Evolutionary conservation across 2,888 invertebrate genomes (phyloP).

Genomic region (Phoenoteleia sp.): DNA sequence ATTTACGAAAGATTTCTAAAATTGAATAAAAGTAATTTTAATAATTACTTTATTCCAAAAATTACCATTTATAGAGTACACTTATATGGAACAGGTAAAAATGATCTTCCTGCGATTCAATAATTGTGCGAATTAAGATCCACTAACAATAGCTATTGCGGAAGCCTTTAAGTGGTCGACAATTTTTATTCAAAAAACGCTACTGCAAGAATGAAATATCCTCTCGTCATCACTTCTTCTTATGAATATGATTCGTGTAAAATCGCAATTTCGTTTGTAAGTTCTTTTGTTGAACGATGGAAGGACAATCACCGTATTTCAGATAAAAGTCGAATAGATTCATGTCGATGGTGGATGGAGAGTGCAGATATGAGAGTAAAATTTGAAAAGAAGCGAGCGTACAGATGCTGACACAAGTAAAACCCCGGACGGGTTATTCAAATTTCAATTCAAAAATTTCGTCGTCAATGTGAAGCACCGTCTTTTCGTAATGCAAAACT

Average conservation of each 20-base stretch:
- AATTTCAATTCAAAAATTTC: constrained; percentile 70
- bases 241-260: constrained; percentile 66
- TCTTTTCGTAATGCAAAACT: constrained; percentile 83
- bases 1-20: too few relatives aligned
- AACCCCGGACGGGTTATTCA: constrained; percentile 69
- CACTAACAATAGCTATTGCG: background rate
- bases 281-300: constrained; percentile 57
- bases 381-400: constrained; percentile 64
- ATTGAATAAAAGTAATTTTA: too few relatives aligned
- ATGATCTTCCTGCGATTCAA: too few relatives aligned
- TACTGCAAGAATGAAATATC: constrained; percentile 53
- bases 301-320: constrained; percentile 68
- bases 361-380: constrained; percentile 61
- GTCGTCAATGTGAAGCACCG: constrained; percentile 72
- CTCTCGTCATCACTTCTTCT: constrained; percentile 61
- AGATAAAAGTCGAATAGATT: constrained; percentile 69
- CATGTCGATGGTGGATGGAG: constrained; percentile 61
- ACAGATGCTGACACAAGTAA: constrained; percentile 71
- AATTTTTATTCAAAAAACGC: constrained; percentile 19
- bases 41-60: too few relatives aligned
- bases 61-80: too few relatives aligned
- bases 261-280: constrained; percentile 63
- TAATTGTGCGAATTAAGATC: background rate
- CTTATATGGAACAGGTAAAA: too few relatives aligned
- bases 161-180: constrained; percentile 5